phyloP scores from a whole-genome alignment of 2,113 vertebrate species.

The Trochalopteron elliotii region DNA sequence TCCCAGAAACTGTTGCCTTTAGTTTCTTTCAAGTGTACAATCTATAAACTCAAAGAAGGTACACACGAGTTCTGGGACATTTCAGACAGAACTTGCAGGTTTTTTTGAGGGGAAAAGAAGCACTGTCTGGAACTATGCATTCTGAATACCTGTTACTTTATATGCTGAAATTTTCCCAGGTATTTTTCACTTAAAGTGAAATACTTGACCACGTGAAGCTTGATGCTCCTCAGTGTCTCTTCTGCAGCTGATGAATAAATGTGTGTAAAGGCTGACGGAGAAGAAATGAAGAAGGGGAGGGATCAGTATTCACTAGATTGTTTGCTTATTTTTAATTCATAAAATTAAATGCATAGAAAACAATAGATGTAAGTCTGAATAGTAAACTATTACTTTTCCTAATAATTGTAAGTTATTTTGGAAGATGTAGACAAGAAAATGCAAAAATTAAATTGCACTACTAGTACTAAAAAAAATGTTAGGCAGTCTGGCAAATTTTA shows the following conservation, averaged over 20 bases:
- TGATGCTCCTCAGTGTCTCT: neutral
- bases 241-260: neutral
- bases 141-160: neutral
- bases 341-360: neutral
- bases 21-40: accelerated
- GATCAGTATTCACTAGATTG: neutral
- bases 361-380: neutral
- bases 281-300: neutral
- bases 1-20: neutral
- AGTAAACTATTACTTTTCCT: neutral
- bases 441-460: neutral
- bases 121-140: neutral
- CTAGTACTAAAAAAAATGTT: neutral
- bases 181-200: neutral
- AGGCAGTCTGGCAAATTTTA: neutral
- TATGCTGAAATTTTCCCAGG: neutral
- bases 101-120: neutral
- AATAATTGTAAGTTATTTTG: neutral
- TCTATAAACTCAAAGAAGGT: neutral
- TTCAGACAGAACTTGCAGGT: neutral
- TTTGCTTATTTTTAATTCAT: neutral
- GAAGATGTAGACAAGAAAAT: neutral
- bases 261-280: neutral
- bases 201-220: neutral
- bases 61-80: accelerated